These are phyloP conservation scores for Parnassius smintheus DNA, from an alignment of 2,888 invertebrate genomes.

Conservation along the genomic window DNA sequence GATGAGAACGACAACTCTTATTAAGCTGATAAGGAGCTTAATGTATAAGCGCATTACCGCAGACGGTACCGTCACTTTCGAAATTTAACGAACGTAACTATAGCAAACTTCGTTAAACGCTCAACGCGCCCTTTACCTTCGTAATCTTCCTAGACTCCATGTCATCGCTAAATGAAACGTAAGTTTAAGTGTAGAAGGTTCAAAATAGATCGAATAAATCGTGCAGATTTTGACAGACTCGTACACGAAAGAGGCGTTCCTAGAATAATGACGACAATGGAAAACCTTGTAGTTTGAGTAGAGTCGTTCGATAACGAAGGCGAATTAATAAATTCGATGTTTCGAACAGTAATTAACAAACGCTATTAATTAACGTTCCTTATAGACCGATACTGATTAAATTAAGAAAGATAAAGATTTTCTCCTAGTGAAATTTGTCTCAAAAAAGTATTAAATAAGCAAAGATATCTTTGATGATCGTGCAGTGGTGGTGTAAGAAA, in stretches of 20 bases:
- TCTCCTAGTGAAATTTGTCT: no score
- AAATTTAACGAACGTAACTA: slow-evolving; percentile 24
- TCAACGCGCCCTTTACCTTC: slow-evolving; percentile 1
- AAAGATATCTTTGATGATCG: no score
- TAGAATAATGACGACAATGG: slow-evolving; percentile 26
- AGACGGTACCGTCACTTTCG: slow-evolving; percentile 8
- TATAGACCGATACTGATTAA: no score
- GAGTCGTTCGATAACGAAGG: slow-evolving; percentile 23
- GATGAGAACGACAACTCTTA: not conserved
- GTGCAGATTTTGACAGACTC: slow-evolving; percentile 15
- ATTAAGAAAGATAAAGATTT: no score
- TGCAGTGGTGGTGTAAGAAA: no score
- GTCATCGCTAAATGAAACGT: slow-evolving; percentile 1
- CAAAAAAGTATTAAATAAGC: no score
- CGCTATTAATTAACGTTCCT: slow-evolving; percentile 12
- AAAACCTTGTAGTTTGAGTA: slow-evolving; percentile 21
- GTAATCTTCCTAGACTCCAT: not conserved
- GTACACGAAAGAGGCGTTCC: slow-evolving; percentile 26
- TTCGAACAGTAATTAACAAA: slow-evolving; percentile 1
- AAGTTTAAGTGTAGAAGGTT: not conserved
- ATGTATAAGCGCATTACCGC: slow-evolving; percentile 13
- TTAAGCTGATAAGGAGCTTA: slow-evolving; percentile 6
- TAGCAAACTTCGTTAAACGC: slow-evolving; percentile 18
- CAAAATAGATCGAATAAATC: not conserved
- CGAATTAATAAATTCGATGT: slow-evolving; percentile 6